These are phyloP conservation scores for Panulirus ornatus DNA, from an alignment of 1,140 invertebrate species.

Conservation along the genomic window DNA sequence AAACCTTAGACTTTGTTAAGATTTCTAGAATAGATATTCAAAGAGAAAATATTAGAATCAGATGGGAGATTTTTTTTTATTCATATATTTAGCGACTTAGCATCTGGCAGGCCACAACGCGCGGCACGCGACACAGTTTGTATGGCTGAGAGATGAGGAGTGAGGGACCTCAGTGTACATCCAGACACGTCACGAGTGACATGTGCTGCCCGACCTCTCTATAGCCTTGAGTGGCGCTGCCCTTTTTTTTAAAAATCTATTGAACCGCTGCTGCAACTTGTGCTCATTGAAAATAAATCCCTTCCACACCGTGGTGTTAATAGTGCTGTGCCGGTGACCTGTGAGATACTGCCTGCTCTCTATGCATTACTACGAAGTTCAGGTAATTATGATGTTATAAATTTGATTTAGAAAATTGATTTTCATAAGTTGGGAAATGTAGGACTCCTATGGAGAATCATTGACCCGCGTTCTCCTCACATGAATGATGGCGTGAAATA, in stretches of 20 bases:
- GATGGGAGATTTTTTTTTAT: no score
- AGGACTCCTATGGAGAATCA: no score
- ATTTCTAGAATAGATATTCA: no score
- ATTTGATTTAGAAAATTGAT: neutral
- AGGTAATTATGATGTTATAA: conserved; percentile 9
- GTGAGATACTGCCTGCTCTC: conserved; percentile 4
- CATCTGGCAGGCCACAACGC: neutral
- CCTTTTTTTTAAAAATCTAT: no score
- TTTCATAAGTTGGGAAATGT: no score
- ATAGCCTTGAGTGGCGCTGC: conserved; percentile 45
- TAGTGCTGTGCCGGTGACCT: neutral
- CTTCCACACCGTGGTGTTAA: neutral
- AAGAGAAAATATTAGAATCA: no score
- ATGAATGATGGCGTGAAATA: no score
- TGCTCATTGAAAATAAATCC: neutral
- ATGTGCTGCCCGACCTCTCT: neutral
- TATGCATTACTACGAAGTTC: conserved; percentile 38
- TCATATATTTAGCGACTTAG: no score
- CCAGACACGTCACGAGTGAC: neutral
- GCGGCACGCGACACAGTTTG: conserved; percentile 49
- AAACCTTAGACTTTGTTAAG: no score
- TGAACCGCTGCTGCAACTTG: neutral
- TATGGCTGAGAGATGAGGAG: conserved; percentile 27
- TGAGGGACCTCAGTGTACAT: conserved; percentile 15
- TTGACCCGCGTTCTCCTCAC: no score